Percentiles rank a stretch among this genome's conserved stretches.
These are phyloP conservation scores for Montipora efflorescens DNA, from an alignment of 64 coral and sea anemone genomes.

Conservation along the genomic window DNA sequence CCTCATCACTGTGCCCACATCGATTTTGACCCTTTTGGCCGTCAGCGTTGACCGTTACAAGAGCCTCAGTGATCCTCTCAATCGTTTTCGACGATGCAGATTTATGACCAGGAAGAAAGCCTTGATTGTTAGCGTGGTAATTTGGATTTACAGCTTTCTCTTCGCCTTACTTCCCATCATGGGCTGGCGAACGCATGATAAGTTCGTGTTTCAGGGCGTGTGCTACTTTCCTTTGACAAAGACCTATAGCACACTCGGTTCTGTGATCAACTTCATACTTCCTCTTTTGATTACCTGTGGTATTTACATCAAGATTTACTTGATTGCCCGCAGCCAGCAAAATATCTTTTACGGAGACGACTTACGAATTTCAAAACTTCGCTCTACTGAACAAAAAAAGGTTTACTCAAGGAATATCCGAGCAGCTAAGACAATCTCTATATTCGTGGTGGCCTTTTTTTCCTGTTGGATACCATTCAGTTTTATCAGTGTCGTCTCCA, in stretches of 20 bases:
- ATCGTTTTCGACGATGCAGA: slow-evolving; percentile 63
- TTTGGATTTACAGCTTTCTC: slow-evolving; percentile 76
- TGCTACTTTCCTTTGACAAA: slow-evolving; percentile 66
- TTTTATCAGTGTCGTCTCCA: not conserved
- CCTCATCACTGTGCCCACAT: slow-evolving; percentile 81
- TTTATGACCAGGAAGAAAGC: slow-evolving; percentile 89
- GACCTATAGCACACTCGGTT: slow-evolving; percentile 60
- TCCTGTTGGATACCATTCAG: no score
- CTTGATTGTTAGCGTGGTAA: slow-evolving; percentile 31
- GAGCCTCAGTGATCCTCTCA: slow-evolving; percentile 80
- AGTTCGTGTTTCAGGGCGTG: not conserved
- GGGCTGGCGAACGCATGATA: slow-evolving; percentile 33
- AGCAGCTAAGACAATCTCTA: no score
- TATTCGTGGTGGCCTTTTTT: no score
- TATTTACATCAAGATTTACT: slow-evolving; percentile 84
- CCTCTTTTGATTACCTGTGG: slow-evolving; percentile 71
- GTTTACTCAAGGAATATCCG: no score
- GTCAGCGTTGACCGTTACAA: slow-evolving; percentile 92
- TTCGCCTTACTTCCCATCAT: slow-evolving; percentile 80
- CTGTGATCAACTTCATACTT: slow-evolving; percentile 73
- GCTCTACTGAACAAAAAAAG: slow-evolving; percentile 30
- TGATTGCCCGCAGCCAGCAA: slow-evolving; percentile 60
- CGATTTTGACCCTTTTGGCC: slow-evolving; percentile 86
- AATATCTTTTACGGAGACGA: not conserved
- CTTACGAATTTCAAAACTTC: not conserved